phyloP scores from a whole-genome alignment of 2,113 vertebrate species.

The Caloenas nicobarica region DNA sequence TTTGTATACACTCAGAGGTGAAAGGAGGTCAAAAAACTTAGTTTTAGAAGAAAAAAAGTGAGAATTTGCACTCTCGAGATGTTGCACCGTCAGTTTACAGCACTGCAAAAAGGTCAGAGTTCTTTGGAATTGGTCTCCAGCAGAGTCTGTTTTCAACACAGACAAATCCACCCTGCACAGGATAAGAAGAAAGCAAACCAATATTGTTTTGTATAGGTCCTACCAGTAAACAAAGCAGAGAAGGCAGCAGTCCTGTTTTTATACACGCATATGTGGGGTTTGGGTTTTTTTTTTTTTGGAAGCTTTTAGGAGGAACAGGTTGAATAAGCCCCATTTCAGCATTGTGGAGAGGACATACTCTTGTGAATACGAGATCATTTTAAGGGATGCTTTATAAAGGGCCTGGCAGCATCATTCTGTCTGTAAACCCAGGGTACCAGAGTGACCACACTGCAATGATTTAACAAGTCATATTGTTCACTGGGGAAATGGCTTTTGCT shows the following conservation, averaged over 20 bases:
- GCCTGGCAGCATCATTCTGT: not conserved
- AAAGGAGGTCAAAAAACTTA: not conserved
- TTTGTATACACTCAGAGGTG: rapidly evolving
- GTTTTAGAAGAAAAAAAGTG: not conserved
- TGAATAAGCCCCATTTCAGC: not conserved
- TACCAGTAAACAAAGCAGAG: not conserved
- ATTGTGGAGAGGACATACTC: not conserved
- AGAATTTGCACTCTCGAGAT: not conserved
- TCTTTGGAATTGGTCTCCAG: not conserved
- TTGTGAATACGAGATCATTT: not conserved
- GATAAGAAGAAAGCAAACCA: not conserved
- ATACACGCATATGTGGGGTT: no score
- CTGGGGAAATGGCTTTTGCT: rapidly evolving
- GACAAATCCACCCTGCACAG: not conserved
- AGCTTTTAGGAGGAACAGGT: not conserved
- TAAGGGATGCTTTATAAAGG: not conserved
- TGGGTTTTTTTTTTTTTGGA: not conserved
- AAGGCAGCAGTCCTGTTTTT: not conserved
- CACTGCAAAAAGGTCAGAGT: not conserved
- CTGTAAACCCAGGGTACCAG: not conserved
- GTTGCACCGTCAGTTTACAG: not conserved
- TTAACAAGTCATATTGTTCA: not conserved
- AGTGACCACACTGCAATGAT: rapidly evolving
- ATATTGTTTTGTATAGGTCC: not conserved
- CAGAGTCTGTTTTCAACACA: not conserved